Evolutionary conservation across 2,113 vertebrate genomes (phyloP).

Genomic region (Ammodramus savannarum): DNA sequence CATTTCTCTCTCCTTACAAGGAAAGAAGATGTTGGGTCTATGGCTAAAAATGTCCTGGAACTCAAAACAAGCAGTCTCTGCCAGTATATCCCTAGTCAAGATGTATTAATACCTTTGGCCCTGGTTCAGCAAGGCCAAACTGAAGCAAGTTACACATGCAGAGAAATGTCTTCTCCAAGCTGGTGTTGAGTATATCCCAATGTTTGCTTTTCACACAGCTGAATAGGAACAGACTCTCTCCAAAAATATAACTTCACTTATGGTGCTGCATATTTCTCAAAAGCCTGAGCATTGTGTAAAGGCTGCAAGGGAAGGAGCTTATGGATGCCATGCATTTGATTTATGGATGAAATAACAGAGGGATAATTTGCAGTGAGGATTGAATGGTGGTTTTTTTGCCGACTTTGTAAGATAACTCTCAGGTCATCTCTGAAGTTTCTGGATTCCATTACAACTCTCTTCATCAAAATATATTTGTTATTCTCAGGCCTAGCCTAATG

Average conservation of each 20-base stretch:
- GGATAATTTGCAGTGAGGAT: not conserved
- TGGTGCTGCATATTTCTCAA: not conserved
- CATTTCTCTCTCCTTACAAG: not conserved
- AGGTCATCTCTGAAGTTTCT: not conserved
- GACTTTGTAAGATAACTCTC: not conserved
- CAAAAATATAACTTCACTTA: not conserved
- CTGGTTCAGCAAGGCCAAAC: not conserved
- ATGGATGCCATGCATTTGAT: not conserved
- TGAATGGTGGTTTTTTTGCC: not conserved
- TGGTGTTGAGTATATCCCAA: not conserved
- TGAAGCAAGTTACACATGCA: not conserved
- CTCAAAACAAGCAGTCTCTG: not conserved
- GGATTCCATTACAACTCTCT: not conserved
- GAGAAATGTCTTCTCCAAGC: not conserved
- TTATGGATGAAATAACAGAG: not conserved
- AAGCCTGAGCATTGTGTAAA: not conserved
- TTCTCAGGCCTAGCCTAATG: slow-evolving; percentile 4
- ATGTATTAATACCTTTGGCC: not conserved
- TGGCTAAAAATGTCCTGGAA: not conserved
- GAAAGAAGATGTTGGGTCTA: not conserved
- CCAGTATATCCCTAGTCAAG: not conserved
- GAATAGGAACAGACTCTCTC: not conserved
- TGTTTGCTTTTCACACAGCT: not conserved
- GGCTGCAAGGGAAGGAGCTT: not conserved
- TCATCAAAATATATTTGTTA: not conserved